Percentiles rank a stretch among this genome's conserved stretches.
Evolutionary conservation across 2,797 vertebrate species (phyloP).

Genomic region (Siniperca undulata): DNA sequence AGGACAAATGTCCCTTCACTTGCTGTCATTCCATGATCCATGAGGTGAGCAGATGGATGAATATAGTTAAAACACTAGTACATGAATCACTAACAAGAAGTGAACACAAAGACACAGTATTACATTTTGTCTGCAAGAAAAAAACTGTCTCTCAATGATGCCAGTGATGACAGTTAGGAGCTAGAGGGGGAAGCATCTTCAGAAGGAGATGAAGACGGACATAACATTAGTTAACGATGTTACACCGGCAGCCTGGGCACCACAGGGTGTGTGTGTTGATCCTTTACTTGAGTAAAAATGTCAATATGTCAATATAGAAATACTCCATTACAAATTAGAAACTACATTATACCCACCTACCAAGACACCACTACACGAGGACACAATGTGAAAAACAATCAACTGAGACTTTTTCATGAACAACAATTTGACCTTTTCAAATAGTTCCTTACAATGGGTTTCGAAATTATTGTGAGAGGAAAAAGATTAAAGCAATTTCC

Average conservation of each 20-base stretch:
- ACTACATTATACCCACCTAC: background rate
- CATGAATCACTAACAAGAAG: too few species aligned
- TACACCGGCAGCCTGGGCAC: background rate
- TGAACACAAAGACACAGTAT: background rate
- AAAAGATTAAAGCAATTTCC: constrained; percentile 43
- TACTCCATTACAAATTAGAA: background rate
- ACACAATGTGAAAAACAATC: background rate
- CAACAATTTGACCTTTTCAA: constrained; percentile 41
- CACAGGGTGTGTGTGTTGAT: too few species aligned
- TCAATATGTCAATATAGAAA: background rate
- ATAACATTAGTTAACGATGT: too few species aligned
- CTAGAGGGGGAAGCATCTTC: background rate
- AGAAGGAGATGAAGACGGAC: background rate
- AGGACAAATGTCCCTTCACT: background rate
- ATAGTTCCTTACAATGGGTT: background rate
- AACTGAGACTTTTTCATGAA: constrained; percentile 14
- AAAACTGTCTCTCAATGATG: background rate
- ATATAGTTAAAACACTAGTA: background rate
- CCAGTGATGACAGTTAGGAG: background rate
- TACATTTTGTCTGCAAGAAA: background rate
- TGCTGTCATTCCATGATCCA: background rate
- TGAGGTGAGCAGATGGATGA: background rate
- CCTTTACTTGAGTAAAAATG: background rate
- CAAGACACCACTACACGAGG: background rate
- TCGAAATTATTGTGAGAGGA: background rate